Evolutionary conservation across 2,113 vertebrate species (phyloP), one percentile per base, ranked within the genome.

Genomic region (Proterorhinus semilunaris): DNA sequence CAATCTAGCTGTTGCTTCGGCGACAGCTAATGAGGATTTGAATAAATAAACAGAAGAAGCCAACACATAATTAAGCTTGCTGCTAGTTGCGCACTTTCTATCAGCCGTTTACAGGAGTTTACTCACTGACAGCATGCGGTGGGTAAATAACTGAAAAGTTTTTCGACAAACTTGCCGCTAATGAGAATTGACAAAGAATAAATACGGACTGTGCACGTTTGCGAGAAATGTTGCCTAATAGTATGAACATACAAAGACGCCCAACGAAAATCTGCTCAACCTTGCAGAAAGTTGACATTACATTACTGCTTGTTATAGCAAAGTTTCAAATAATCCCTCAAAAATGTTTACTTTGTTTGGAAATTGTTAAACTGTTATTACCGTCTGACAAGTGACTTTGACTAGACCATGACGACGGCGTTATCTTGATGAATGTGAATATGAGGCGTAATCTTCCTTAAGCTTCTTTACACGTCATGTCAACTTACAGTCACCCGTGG

Each of bases 371-470:
- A 68, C 44, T 36, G 51, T 74, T 65, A 36, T 74, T 65, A 36
- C 42, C 72, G 65, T 54, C 63, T 57, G 12, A 50, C 0, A 3
- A 4, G 50, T 63, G 69, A 61, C 42, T 44, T 7, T 59, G 12
- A 43, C 52, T 17, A 17, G 52, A 53, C 52, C 9, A 16, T 10
- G 36, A 61, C 58, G 16, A 61, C 8, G 8, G 13, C 36, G 77
- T 76, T 68, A 83, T 84, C 80, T 79, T 75, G 53, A 75, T 71
- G 21, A 68, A 66, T 68, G 54, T 70, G 69, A 77, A 62, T 57
- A 68, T 68, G 53, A 77, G 58, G 66, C 75, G 66, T 78, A 84
- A 86, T 81, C 75, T 75, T 8, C 27, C 54, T 36, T 76, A 78
- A 80, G 74, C 82, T 77, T 64, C 83, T 80, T 74, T 74, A 11